A percentile compares a stretch with the other conserved stretches of the same genome.
Conservation (phyloP, 2,113 vertebrate genomes). For the Phalacrocorax carbo region DNA sequence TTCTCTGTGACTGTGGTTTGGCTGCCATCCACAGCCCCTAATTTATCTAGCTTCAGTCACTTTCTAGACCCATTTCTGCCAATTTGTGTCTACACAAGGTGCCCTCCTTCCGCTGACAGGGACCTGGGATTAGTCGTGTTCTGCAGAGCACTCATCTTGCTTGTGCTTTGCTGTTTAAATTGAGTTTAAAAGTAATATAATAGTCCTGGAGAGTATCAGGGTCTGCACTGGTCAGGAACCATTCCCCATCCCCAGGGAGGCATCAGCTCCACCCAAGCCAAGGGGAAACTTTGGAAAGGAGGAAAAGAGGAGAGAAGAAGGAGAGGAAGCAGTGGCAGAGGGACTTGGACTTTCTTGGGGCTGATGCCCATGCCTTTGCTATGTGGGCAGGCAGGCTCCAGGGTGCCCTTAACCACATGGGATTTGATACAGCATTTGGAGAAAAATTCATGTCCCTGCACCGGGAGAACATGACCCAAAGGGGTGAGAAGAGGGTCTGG, state of each 20-base stretch:
- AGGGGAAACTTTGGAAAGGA: neutral
- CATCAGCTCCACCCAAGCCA: neutral
- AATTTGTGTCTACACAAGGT: neutral
- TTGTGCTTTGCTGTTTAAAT: neutral
- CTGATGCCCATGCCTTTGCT: rapidly evolving
- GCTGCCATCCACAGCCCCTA: neutral
- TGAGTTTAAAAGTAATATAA: neutral
- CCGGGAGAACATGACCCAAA: neutral
- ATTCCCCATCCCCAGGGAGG: neutral
- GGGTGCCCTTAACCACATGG: neutral
- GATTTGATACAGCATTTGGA: neutral
- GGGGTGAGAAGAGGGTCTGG: neutral
- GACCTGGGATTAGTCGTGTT: neutral
- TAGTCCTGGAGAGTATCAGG: rapidly evolving
- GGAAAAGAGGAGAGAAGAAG: neutral
- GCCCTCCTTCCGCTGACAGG: neutral
- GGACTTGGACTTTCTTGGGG: neutral
- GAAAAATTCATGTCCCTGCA: neutral
- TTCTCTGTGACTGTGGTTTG: neutral
- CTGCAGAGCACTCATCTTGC: neutral
- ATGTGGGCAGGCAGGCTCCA: neutral
- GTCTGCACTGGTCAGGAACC: neutral
- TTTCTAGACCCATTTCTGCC: neutral
- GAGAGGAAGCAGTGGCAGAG: neutral
- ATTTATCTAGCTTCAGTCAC: neutral